phyloP scores from a whole-genome alignment of 2,113 vertebrate species.

The Anhinga rufa region DNA sequence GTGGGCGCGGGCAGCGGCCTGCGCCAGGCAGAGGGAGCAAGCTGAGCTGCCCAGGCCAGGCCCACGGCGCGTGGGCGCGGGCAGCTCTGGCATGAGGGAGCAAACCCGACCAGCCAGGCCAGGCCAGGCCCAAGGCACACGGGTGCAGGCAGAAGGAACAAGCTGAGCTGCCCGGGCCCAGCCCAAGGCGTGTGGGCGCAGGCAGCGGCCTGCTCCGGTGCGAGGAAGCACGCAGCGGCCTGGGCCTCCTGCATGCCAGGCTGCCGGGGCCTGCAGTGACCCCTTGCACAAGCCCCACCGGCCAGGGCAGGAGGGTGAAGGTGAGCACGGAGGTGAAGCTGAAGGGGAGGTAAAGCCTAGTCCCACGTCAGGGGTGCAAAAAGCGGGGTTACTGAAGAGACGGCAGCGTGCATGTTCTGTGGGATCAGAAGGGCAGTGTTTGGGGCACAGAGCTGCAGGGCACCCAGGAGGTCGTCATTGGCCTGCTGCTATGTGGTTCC shows the following conservation, averaged over 20 bases:
- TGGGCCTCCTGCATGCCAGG: neutral
- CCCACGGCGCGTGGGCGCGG: no score
- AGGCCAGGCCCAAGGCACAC: no score
- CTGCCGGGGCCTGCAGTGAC: fast-evolving
- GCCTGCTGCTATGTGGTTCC: neutral
- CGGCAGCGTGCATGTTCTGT: fast-evolving
- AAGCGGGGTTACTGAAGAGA: no score
- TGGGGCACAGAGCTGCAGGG: neutral
- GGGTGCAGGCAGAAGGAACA: neutral
- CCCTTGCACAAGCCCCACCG: fast-evolving
- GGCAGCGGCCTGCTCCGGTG: neutral
- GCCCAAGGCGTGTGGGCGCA: fast-evolving
- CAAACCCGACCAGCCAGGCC: no score
- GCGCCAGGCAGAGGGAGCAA: no score
- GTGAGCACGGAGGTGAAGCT: neutral
- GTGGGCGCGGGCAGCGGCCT: no score
- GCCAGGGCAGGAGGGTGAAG: neutral
- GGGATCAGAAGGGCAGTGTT: no score
- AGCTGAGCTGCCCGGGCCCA: neutral
- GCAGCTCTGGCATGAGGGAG: neutral
- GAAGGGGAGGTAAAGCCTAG: no score
- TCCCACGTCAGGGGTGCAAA: neutral
- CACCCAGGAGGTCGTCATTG: fast-evolving
- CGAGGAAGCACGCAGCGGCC: neutral
- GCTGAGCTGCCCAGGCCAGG: no score